Base-by-base conservation (phyloP, 2,888 invertebrate species). In the Eilema caniola region DNA sequence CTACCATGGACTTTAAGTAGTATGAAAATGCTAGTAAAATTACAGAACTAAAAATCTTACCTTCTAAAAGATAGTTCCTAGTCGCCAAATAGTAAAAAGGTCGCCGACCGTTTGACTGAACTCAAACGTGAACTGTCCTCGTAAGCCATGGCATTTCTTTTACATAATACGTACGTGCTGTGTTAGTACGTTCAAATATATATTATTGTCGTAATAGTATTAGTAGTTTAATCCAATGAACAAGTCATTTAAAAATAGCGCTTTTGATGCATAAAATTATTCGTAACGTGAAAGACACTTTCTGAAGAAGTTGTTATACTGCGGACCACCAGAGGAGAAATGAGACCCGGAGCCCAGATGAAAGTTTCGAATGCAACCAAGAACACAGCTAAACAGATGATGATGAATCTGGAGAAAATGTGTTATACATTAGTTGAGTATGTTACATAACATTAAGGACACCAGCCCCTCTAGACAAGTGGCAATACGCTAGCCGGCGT, bases 21-120 rank as follows among this genome's bases (percentile, higher is more conserved):
- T 24, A 4, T 16, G 23, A 59, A 25, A 24, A 37, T 41, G 12
- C 67, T 69, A 23, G 37, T 56, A 61, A 62, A 68, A 67, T 63
- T 67, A 24, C 4, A 11, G 7, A 60, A 57, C 65, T 66, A 60
- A 76, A 74, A 78, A 79, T 83, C 85, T 83, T 81, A 69, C 62
- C 70, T 72, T 78, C 70, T 85, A 86, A 86, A 84, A 62, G 74
- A 70, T 74, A 65, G 59, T 74, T 72, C 63, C 62, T 65, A 80
- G 80, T 83, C 79, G 81, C 85, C 81, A 89, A 89, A 90, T 86
- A 86, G 85, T 83, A 76, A 88, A 47, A 79, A 86, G 92, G 88
- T 92, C 89, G 72, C 73, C 85, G 91, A 91, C 90, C 92, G 85
- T 74, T 77, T 79, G 82, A 74, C 76, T 77, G 78, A 75, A 81